A percentile compares a stretch with the other conserved stretches of the same genome.
phyloP scores from a whole-genome alignment of 2,113 vertebrate species.

The Aldabrachelys gigantea region DNA sequence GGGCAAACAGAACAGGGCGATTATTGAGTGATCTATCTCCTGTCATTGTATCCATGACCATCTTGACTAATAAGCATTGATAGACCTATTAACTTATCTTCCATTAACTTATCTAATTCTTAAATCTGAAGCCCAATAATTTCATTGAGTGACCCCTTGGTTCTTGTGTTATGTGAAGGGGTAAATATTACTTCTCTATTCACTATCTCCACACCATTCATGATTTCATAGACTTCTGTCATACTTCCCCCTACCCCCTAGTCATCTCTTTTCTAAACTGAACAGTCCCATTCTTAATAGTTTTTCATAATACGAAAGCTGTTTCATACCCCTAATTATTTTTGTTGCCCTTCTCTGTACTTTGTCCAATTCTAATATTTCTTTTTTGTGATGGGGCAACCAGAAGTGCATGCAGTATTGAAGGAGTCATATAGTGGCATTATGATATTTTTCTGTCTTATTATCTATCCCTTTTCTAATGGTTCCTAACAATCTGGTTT shows the following conservation, averaged over 20 bases:
- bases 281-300: neutral
- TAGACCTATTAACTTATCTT: neutral
- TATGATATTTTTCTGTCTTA: neutral
- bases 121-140: neutral
- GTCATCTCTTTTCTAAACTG: neutral
- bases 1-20: neutral
- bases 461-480: no score
- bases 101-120: neutral
- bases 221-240: neutral
- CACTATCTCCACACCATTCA: neutral
- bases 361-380: neutral
- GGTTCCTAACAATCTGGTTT: no score
- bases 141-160: neutral
- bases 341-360: neutral
- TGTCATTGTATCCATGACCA: neutral
- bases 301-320: neutral
- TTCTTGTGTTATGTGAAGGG: neutral
- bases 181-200: neutral
- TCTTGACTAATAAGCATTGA: neutral
- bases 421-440: neutral
- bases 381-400: neutral
- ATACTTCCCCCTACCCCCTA: rapidly evolving
- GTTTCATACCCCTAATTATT: neutral
- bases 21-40: neutral
- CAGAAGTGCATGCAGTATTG: neutral